Conservation (phyloP, 2,888 invertebrate genomes). For the Heterodera filipjevi region DNA sequence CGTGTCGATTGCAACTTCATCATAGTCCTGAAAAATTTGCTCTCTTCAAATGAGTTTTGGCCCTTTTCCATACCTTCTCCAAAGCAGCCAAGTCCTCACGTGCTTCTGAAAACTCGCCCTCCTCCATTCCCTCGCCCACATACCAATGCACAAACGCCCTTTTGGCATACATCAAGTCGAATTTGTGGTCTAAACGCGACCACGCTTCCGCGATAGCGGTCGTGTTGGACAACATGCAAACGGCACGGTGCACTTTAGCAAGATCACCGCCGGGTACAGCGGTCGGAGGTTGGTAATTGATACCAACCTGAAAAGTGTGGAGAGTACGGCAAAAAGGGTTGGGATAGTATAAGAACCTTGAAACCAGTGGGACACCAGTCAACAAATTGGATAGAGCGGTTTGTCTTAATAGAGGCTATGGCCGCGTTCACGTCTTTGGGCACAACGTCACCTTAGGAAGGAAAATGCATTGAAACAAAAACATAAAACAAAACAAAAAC, state of each 20-base stretch:
- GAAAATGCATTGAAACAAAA: background rate
- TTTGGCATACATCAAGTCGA: slow-evolving; percentile 73
- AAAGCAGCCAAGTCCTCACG: slow-evolving; percentile 53
- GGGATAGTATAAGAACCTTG: slow-evolving; percentile 48
- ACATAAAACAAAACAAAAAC: background rate
- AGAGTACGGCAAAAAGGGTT: too few relatives aligned
- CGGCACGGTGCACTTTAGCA: slow-evolving; percentile 73
- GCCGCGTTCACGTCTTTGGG: slow-evolving; percentile 64
- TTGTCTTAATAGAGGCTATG: slow-evolving; percentile 63
- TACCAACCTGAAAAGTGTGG: slow-evolving; percentile 68
- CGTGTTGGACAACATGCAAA: slow-evolving; percentile 86
- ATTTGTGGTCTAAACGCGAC: slow-evolving; percentile 78
- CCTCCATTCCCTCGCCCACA: slow-evolving; percentile 66
- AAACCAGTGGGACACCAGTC: slow-evolving; percentile 64
- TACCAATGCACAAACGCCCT: slow-evolving; percentile 88
- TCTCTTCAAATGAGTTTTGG: too few relatives aligned
- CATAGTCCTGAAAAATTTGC: slow-evolving; percentile 18
- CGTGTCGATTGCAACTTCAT: slow-evolving; percentile 32
- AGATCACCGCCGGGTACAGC: slow-evolving; percentile 91
- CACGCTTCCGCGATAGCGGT: slow-evolving; percentile 88
- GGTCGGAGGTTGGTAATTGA: slow-evolving; percentile 69
- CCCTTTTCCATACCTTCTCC: slow-evolving; percentile 45
- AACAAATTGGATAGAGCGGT: slow-evolving; percentile 62
- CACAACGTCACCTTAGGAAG: slow-evolving; percentile 54
- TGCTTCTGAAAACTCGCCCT: slow-evolving; percentile 63